phyloP scores from a whole-genome alignment of 2,888 invertebrate species.

The Capitulum mitella region DNA sequence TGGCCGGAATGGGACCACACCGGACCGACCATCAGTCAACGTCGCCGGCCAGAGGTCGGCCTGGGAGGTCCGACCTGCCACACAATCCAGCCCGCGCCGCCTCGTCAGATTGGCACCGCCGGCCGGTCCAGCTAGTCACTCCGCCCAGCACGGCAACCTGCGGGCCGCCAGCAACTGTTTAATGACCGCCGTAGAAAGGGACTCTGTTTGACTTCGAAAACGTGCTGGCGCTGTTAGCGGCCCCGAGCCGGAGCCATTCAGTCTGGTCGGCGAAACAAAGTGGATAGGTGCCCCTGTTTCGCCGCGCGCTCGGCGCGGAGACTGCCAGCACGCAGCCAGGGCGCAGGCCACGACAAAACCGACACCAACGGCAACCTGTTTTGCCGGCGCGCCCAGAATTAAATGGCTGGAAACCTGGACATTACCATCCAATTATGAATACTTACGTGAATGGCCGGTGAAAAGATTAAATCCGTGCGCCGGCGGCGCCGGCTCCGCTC shows the following conservation, averaged over 20 bases:
- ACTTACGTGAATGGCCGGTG: neutral
- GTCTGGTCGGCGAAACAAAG: neutral
- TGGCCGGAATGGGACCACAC: neutral
- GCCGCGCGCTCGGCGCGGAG: no score
- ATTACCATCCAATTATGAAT: slow-evolving; percentile 9
- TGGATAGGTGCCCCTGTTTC: no score
- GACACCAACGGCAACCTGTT: no score
- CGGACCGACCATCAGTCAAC: neutral
- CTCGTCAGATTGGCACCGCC: neutral
- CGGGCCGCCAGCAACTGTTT: no score
- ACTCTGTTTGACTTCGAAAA: no score
- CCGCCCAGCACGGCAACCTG: no score
- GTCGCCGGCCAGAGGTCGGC: neutral
- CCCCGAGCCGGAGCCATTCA: neutral
- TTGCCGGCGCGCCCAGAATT: neutral
- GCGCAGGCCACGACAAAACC: no score
- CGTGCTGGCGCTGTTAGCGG: no score
- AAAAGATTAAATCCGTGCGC: neutral
- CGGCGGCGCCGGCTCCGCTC: neutral
- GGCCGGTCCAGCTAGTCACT: no score
- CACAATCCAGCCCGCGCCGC: neutral
- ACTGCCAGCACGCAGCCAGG: no score
- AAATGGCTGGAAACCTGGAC: slow-evolving; percentile 14
- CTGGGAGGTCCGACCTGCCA: neutral
- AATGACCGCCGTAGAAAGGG: no score